Evolutionary conservation across 2,797 vertebrate species (phyloP).

Genomic region (Sebastes vulpes): DNA sequence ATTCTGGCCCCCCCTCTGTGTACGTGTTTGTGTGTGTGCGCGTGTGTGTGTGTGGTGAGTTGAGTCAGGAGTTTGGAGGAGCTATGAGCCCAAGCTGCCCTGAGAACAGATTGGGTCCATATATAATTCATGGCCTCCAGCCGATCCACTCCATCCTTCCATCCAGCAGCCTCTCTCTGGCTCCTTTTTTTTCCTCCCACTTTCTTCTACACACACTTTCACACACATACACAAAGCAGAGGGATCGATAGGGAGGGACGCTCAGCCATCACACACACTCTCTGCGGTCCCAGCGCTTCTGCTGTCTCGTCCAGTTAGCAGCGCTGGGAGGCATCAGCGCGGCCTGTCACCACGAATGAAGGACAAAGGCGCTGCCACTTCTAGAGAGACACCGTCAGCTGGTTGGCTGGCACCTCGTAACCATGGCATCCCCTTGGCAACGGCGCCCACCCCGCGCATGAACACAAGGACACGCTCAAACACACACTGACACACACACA

Average conservation of each 20-base stretch:
- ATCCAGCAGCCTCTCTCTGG: constrained; percentile 65
- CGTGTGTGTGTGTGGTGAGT: constrained; percentile 34
- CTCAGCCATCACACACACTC: constrained; percentile 62
- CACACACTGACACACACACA: constrained; percentile 34
- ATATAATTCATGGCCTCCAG: constrained; percentile 89
- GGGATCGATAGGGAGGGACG: constrained; percentile 65
- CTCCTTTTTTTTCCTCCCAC: constrained; percentile 51
- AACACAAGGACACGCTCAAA: constrained; percentile 71
- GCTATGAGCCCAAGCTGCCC: constrained; percentile 73
- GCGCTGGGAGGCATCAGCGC: constrained; percentile 66
- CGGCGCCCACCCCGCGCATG: constrained; percentile 61
- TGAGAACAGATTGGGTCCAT: constrained; percentile 85
- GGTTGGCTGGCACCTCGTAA: constrained; percentile 84
- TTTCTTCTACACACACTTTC: constrained; percentile 33
- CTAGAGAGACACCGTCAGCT: constrained; percentile 72
- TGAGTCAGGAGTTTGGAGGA: constrained; percentile 80
- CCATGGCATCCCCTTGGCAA: constrained; percentile 85
- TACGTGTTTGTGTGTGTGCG: not conserved
- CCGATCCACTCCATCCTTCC: constrained; percentile 85
- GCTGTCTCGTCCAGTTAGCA: constrained; percentile 77
- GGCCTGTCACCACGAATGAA: constrained; percentile 77
- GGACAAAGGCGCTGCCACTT: constrained; percentile 76
- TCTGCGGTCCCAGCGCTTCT: constrained; percentile 49
- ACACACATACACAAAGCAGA: constrained; percentile 36
- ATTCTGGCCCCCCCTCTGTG: constrained; percentile 55